Conservation (phyloP, 2,797 vertebrate species). For the Lepus townsendii region DNA sequence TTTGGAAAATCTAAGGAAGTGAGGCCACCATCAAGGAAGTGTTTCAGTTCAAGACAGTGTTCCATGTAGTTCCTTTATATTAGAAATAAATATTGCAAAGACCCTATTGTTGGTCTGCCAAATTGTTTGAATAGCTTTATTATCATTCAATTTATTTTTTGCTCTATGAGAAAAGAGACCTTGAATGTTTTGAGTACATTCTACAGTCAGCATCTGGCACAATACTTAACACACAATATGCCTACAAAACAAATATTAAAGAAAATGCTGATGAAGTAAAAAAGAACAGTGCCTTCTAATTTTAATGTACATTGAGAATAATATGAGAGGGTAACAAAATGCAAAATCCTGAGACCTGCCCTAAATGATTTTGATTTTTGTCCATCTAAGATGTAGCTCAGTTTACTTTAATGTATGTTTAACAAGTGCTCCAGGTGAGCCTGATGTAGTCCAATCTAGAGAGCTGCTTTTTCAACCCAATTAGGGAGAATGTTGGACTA, state of each 20-base stretch:
- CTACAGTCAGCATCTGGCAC: neutral
- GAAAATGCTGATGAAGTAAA: neutral
- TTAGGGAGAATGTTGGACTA: neutral
- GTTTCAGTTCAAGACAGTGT: neutral
- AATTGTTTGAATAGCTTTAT: neutral
- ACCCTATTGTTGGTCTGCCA: neutral
- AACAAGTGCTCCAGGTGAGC: neutral
- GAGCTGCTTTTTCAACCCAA: neutral
- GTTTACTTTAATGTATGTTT: neutral
- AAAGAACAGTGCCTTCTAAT: neutral
- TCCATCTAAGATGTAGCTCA: neutral
- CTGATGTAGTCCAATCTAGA: neutral
- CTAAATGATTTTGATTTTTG: neutral
- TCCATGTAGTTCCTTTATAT: neutral
- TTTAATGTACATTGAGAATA: neutral
- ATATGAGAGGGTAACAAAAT: neutral
- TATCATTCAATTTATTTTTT: conserved; percentile 27
- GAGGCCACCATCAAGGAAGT: neutral
- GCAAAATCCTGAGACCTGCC: neutral
- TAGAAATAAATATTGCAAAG: neutral
- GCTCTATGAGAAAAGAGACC: neutral
- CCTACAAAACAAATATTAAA: neutral
- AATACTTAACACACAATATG: neutral
- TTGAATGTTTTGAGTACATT: neutral
- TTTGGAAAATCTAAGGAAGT: conserved; percentile 19